These are phyloP conservation scores for Brachypodius melanocephalos DNA, from an alignment of 2,113 vertebrate genomes.

Conservation along the genomic window DNA sequence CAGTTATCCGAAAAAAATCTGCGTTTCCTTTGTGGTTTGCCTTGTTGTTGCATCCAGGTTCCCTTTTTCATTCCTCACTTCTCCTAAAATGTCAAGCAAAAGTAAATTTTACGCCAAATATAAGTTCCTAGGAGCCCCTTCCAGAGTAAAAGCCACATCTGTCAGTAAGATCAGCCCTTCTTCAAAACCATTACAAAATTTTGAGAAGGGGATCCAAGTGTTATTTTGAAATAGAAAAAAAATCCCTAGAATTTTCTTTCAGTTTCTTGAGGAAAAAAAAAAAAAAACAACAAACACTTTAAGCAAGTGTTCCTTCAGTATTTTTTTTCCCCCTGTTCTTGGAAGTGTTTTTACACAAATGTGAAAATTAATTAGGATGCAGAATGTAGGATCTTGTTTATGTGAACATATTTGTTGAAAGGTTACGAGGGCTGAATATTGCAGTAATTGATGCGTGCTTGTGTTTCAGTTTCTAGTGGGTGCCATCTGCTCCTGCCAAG, in stretches of 20 bases:
- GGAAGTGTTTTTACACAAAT: conserved; percentile 24
- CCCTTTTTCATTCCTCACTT: neutral
- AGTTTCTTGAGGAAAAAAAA: neutral
- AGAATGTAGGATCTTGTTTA: conserved; percentile 31
- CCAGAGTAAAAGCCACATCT: neutral
- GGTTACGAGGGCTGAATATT: conserved; percentile 45
- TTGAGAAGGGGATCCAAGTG: neutral
- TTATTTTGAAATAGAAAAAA: neutral
- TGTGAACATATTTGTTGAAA: conserved; percentile 53
- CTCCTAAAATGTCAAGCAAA: neutral
- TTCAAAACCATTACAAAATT: neutral
- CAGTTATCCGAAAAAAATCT: neutral
- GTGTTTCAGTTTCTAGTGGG: conserved; percentile 24
- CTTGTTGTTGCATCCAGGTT: neutral
- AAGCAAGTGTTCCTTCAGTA: neutral
- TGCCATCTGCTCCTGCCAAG: conserved; percentile 31
- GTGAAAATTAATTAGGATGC: conserved; percentile 39
- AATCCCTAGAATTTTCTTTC: neutral
- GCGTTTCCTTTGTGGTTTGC: neutral
- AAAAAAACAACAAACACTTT: neutral
- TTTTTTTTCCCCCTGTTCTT: neutral
- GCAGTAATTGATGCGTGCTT: conserved; percentile 25
- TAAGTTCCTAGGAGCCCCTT: neutral
- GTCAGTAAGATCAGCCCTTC: neutral
- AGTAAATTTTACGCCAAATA: neutral